A percentile compares a stretch with the other conserved stretches of the same genome.
phyloP scores from a whole-genome alignment of 92 coral and sea anemone species.

The Parazoanthus swiftii region DNA sequence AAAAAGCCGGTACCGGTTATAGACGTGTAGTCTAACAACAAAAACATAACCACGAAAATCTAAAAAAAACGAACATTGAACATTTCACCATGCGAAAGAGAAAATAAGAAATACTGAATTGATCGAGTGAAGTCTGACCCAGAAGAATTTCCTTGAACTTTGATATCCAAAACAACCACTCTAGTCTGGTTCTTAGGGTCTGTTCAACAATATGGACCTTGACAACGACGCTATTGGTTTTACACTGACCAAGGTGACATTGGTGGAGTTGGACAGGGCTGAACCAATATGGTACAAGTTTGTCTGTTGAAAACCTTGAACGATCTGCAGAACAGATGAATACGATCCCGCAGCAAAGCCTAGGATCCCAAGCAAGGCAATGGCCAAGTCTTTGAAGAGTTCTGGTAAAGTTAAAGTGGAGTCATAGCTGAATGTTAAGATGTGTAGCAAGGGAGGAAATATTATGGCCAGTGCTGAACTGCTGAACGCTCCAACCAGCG shows the following conservation, averaged over 20 bases:
- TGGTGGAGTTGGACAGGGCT: background rate
- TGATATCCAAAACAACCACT: too few relatives aligned
- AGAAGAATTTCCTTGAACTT: too few relatives aligned
- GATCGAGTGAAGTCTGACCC: too few relatives aligned
- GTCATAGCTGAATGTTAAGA: slow-evolving; percentile 63
- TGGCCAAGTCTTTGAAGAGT: slow-evolving; percentile 66
- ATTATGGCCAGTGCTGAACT: slow-evolving; percentile 63
- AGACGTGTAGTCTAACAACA: too few relatives aligned
- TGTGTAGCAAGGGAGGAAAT: slow-evolving; percentile 82
- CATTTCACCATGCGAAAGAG: too few relatives aligned
- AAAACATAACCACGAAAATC: too few relatives aligned
- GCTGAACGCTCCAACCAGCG: slow-evolving; percentile 86
- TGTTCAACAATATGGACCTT: slow-evolving; percentile 25
- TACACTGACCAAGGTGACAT: too few relatives aligned
- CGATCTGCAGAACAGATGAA: slow-evolving; percentile 63
- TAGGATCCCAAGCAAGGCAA: slow-evolving; percentile 70
- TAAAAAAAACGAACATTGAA: too few relatives aligned
- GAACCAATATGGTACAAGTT: too few relatives aligned
- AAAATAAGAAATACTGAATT: too few relatives aligned
- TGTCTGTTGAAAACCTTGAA: slow-evolving; percentile 51
- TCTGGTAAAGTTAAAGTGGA: slow-evolving; percentile 56
- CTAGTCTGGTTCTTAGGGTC: background rate
- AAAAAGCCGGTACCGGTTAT: too few relatives aligned
- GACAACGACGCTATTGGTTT: background rate
- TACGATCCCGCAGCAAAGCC: slow-evolving; percentile 81